A percentile compares a stretch with the other conserved stretches of the same genome.
Conservation (phyloP, 2,113 vertebrate species). For the Actenoides lindsayi region DNA sequence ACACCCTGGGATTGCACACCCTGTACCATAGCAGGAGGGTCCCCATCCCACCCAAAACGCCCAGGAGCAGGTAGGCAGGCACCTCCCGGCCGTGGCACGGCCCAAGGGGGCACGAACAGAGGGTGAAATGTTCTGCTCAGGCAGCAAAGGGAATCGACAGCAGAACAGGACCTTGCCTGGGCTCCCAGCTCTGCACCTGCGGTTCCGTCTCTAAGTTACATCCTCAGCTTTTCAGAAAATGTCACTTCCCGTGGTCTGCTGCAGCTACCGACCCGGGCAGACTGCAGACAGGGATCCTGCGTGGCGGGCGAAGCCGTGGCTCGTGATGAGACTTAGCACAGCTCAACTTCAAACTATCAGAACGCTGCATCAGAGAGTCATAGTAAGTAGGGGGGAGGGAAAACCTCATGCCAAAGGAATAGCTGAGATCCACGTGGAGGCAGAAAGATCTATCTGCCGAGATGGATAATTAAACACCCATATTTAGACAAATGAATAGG, state of each 20-base stretch:
- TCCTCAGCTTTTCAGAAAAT: not conserved
- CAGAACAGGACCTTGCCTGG: not conserved
- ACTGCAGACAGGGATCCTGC: rapidly evolving
- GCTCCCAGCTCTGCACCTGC: not conserved
- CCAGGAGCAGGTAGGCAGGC: not conserved
- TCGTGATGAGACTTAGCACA: not conserved
- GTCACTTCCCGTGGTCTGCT: not conserved
- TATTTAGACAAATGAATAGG: slow-evolving; percentile 38
- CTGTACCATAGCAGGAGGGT: not conserved
- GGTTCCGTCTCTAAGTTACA: not conserved
- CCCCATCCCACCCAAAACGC: not conserved
- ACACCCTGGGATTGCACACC: not conserved
- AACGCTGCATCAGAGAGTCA: not conserved
- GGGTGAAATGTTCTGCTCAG: not conserved
- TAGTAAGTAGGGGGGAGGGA: not conserved
- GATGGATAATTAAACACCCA: slow-evolving; percentile 64
- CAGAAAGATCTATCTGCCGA: not conserved
- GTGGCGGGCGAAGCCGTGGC: rapidly evolving
- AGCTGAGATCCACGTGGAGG: not conserved
- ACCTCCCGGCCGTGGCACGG: not conserved
- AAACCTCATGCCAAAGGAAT: not conserved
- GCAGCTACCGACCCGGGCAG: not conserved
- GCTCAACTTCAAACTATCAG: not conserved
- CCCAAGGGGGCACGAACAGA: not conserved
- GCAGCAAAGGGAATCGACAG: not conserved